Evolutionary conservation across 2,113 vertebrate species (phyloP).

Genomic region (Pitta sordida): DNA sequence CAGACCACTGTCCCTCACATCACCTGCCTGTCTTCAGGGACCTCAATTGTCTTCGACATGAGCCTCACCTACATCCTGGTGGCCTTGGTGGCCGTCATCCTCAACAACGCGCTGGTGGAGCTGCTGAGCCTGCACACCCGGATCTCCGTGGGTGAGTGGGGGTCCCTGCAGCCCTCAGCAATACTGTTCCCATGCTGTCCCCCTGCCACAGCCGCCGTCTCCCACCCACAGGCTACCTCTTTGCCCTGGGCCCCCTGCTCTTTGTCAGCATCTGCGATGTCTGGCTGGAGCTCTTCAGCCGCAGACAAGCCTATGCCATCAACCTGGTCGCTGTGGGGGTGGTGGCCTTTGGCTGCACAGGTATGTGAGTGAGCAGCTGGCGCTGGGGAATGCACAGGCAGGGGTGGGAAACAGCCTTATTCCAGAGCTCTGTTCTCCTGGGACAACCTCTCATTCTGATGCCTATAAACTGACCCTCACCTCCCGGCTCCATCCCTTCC

Average conservation of each 20-base stretch:
- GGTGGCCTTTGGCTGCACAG: slow-evolving; percentile 97
- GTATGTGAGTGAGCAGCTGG: slow-evolving; percentile 65
- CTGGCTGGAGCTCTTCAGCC: slow-evolving; percentile 91
- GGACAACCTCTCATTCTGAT: not conserved
- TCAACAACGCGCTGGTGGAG: slow-evolving; percentile 94
- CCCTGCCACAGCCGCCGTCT: not conserved
- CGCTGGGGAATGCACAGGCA: rapidly evolving
- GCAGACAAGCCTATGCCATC: slow-evolving; percentile 84
- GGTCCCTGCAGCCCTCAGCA: not conserved
- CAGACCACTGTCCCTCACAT: rapidly evolving
- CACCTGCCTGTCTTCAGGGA: slow-evolving; percentile 70
- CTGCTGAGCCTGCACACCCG: slow-evolving; percentile 90
- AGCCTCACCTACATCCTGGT: slow-evolving; percentile 96
- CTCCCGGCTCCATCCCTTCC: not conserved
- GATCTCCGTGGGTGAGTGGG: slow-evolving; percentile 86
- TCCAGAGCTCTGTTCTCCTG: rapidly evolving
- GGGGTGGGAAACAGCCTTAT: not conserved
- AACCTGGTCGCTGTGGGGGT: slow-evolving; percentile 91
- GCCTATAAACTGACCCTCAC: rapidly evolving
- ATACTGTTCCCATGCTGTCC: rapidly evolving
- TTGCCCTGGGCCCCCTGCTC: slow-evolving; percentile 89
- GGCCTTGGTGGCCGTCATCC: slow-evolving; percentile 88
- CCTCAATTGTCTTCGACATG: slow-evolving; percentile 97
- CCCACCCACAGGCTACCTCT: slow-evolving; percentile 83
- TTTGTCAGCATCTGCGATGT: slow-evolving; percentile 93